A percentile compares a stretch with the other conserved stretches of the same genome.
phyloP scores from a whole-genome alignment of 1,140 invertebrate species.

The Oncopeltus fasciatus region DNA sequence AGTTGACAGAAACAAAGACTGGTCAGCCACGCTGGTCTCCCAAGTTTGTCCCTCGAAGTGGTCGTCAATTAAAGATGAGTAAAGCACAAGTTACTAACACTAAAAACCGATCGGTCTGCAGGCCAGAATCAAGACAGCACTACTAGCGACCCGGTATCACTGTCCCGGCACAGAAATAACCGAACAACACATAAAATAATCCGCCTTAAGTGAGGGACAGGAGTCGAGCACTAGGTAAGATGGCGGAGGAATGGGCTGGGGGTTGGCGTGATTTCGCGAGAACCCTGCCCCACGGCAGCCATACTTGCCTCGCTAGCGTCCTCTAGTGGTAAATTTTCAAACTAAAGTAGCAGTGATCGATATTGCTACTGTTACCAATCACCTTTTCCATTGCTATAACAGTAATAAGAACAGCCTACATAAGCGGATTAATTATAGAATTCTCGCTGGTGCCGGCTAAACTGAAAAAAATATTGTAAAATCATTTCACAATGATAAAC shows the following conservation, averaged over 20 bases:
- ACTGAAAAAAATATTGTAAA: too few relatives aligned
- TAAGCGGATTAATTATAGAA: too few relatives aligned
- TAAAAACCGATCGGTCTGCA: too few relatives aligned
- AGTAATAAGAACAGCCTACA: too few relatives aligned
- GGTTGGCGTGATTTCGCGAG: constrained; percentile 17
- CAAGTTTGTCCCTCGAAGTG: neutral
- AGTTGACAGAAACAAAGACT: constrained; percentile 13
- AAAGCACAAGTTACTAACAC: constrained; percentile 3
- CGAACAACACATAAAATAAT: neutral
- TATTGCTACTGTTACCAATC: neutral
- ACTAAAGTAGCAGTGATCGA: neutral
- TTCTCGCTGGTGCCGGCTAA: too few relatives aligned
- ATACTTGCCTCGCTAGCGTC: neutral
- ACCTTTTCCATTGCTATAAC: too few relatives aligned
- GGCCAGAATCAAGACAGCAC: neutral
- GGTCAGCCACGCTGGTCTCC: constrained; percentile 13
- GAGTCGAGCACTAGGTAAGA: neutral
- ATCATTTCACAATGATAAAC: too few relatives aligned
- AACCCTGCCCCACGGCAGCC: neutral
- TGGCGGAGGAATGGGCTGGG: constrained; percentile 8
- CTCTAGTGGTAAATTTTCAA: neutral
- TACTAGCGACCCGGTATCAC: neutral
- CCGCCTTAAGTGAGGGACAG: neutral
- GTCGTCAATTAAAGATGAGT: neutral
- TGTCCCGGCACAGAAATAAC: neutral